These are phyloP conservation scores for Leptinotarsa undecemlineata DNA, from an alignment of 1,140 invertebrate genomes.

Conservation along the genomic window DNA sequence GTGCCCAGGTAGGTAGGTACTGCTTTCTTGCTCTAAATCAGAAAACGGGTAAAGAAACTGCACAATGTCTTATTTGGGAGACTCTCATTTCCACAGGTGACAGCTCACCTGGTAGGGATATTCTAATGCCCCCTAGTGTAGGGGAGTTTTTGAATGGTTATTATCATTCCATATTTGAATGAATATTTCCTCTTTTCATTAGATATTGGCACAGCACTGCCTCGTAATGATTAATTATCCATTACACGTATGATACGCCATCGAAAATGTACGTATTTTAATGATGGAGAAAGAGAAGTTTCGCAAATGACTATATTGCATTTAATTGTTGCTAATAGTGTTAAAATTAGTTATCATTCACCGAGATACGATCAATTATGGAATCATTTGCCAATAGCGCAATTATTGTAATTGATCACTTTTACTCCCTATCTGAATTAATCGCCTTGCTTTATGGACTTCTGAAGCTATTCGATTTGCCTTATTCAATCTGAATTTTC, in stretches of 20 bases:
- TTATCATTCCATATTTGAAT: too few relatives aligned
- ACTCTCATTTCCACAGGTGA: too few relatives aligned
- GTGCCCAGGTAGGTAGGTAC: too few relatives aligned
- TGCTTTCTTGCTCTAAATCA: too few relatives aligned
- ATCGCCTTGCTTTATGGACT: conserved; percentile 17
- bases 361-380: conserved; percentile 21
- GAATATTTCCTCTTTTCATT: neutral
- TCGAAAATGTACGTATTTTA: conserved; percentile 11
- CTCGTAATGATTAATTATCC: conserved; percentile 10
- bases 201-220: neutral
- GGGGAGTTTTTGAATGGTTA: too few relatives aligned
- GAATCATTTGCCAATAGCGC: conserved; percentile 24
- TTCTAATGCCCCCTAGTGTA: too few relatives aligned
- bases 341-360: conserved; percentile 29
- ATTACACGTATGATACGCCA: conserved; percentile 11
- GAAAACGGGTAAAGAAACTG: too few relatives aligned
- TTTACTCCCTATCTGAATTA: conserved; percentile 25
- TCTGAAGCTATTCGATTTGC: conserved; percentile 21
- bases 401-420: conserved; percentile 28
- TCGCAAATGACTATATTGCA: conserved; percentile 30
- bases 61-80: too few relatives aligned
- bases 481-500: conserved; percentile 15
- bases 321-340: conserved; percentile 29
- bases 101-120: too few relatives aligned
- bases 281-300: conserved; percentile 23